Base-by-base conservation (phyloP, 2,888 invertebrate genomes). In the Drosophila atripex region DNA sequence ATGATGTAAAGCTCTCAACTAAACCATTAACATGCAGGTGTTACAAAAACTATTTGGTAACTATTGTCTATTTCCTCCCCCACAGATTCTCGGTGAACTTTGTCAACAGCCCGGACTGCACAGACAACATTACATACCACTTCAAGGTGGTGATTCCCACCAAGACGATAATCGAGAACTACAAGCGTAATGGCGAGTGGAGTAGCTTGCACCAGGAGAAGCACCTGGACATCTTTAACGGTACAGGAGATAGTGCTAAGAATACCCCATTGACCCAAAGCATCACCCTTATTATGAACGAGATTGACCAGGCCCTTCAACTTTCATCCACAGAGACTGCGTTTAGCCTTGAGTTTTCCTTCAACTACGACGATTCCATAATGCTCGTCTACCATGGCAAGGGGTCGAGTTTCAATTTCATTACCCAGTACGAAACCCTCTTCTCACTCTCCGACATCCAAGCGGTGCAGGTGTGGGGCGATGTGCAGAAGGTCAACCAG, bases 11-110 rank as follows among this genome's bases (percentile, higher is more conserved):
- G 35, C 6, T n/a, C 35, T 14, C 7, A 35, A 35, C n/a, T n/a
- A 14, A 35, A n/a, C n/a, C n/a, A 56, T 54, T 35, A 54, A 35
- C 50, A 35, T 23, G 16, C 56, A 45, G 8, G 54, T 59, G 58
- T n/a, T 28, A 32, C 25, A 39, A 38, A 61, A 50, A 45, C 28
- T 28, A 43, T 60, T 54, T 53, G 16, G 52, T 45, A 41, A 21
- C 8, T 23, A 0, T 12, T 21, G 30, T 14, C n/a, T 1, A 14
- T 25, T 18, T 18, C n/a, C 51, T 28, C 18, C 35, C 51, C 16
- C 16, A 41, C 75, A 91, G 91, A 77, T 91, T 89, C 74, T 91
- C 91, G 32, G 88, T 91, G 23, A 91, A 91, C 54, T 91, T 91
- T 70, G 89, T 85, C 3, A 88, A 88, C 75, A 90, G 89, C 52